These are phyloP conservation scores for Uromys caudimaculatus DNA, from an alignment of 2,797 vertebrate genomes.

Conservation along the genomic window DNA sequence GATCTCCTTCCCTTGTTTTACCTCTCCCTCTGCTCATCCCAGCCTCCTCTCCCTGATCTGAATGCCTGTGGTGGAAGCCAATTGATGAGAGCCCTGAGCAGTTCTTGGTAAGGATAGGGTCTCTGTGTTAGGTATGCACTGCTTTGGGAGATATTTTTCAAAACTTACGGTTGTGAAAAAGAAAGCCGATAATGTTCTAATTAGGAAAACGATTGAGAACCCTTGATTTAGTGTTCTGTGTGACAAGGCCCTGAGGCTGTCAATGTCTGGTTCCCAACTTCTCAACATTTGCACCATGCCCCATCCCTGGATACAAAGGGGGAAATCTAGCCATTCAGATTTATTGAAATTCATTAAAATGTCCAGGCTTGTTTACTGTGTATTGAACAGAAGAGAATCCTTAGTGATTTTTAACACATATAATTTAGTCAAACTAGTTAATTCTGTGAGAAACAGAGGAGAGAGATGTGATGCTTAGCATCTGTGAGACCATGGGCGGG, in stretches of 20 bases:
- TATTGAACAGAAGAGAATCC: not conserved
- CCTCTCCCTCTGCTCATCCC: not conserved
- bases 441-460: not conserved
- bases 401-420: not conserved
- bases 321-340: not conserved
- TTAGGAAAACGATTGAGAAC: not conserved
- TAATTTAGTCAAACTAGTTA: not conserved
- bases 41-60: not conserved
- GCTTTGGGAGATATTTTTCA: not conserved
- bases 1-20: rapidly evolving
- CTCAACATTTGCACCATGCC: not conserved
- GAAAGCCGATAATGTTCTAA: not conserved
- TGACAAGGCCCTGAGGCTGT: not conserved
- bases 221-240: not conserved
- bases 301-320: not conserved
- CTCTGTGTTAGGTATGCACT: not conserved
- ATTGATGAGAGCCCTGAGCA: rapidly evolving
- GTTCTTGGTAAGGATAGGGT: not conserved
- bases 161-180: not conserved
- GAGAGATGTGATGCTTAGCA: not conserved
- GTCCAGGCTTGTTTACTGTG: not conserved
- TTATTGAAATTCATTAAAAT: not conserved
- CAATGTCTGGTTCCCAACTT: not conserved
- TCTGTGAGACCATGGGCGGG: not conserved
- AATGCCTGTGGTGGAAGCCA: not conserved